Evolutionary conservation across 2,797 vertebrate genomes (phyloP).

Genomic region (Oryzias sinensis): DNA sequence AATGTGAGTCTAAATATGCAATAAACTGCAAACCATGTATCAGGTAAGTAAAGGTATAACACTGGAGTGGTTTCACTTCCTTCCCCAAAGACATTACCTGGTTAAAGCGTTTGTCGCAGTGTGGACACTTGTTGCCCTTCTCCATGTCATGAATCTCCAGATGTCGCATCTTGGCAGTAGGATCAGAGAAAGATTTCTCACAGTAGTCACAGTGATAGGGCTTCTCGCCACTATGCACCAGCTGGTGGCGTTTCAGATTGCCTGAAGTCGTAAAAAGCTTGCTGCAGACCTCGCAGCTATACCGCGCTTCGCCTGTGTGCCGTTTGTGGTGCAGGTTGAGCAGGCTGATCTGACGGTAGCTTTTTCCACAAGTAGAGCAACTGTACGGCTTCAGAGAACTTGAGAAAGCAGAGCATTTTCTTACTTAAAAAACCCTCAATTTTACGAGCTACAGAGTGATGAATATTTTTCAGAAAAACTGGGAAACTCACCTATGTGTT

Average conservation of each 20-base stretch:
- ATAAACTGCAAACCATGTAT: no score
- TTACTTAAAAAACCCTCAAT: no score
- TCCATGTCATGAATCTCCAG: conserved; percentile 95
- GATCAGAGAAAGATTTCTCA: conserved; percentile 93
- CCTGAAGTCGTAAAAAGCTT: conserved; percentile 98
- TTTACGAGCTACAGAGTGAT: no score
- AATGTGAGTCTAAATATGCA: no score
- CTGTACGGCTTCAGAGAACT: conserved; percentile 94
- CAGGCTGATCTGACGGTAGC: conserved; percentile 96
- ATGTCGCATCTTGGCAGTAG: conserved; percentile 97
- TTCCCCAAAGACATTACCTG: conserved; percentile 76
- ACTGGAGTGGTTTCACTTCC: neutral
- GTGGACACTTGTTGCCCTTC: conserved; percentile 95
- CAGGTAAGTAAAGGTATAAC: no score
- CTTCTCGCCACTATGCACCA: conserved; percentile 97
- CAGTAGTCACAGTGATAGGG: conserved; percentile 96
- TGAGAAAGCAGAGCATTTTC: neutral
- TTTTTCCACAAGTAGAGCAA: conserved; percentile 95
- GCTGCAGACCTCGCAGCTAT: conserved; percentile 91
- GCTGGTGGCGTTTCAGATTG: conserved; percentile 95
- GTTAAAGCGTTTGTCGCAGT: conserved; percentile 97
- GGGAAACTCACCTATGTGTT: conserved; percentile 86
- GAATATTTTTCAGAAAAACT: neutral
- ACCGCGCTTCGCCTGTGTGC: conserved; percentile 92
- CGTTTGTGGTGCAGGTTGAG: conserved; percentile 96